These are phyloP conservation scores for Muscicapa adusta DNA, from an alignment of 2,113 vertebrate genomes.

Conservation along the genomic window DNA sequence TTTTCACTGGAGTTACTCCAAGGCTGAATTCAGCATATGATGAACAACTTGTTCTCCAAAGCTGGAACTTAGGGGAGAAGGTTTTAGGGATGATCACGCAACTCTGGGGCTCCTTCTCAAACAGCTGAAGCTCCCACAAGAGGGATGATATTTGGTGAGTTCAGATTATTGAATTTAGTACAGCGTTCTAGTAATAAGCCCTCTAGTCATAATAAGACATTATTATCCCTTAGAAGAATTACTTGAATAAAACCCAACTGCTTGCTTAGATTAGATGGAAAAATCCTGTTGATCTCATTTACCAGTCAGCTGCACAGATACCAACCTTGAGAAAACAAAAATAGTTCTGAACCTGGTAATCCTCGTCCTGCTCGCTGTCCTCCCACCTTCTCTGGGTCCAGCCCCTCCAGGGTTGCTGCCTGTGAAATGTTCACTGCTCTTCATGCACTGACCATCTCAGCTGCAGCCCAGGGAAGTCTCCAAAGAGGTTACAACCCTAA, in stretches of 20 bases:
- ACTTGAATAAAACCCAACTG: conserved; percentile 35
- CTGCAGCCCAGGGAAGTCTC: background rate
- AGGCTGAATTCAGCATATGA: conserved; percentile 41
- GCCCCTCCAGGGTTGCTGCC: background rate
- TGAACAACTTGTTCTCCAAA: conserved; percentile 50
- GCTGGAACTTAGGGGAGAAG: conserved; percentile 13
- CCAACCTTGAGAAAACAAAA: background rate
- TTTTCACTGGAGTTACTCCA: conserved; percentile 56
- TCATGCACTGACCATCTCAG: background rate
- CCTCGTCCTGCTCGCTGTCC: background rate
- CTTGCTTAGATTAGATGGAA: background rate
- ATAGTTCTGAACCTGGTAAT: background rate
- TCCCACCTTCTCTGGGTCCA: background rate
- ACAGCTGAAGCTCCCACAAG: background rate
- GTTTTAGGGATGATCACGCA: conserved; percentile 43
- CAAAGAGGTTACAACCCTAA: background rate
- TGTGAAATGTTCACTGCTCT: background rate
- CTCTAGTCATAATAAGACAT: conserved; percentile 22
- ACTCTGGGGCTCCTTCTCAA: conserved; percentile 11
- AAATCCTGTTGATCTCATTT: background rate
- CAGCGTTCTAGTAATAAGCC: background rate
- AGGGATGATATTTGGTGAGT: background rate
- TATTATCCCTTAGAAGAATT: conserved; percentile 39
- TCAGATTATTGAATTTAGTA: background rate
- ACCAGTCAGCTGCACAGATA: background rate